These are phyloP conservation scores for Polyommatus iphigenia DNA, from an alignment of 2,888 invertebrate species.

Conservation along the genomic window DNA sequence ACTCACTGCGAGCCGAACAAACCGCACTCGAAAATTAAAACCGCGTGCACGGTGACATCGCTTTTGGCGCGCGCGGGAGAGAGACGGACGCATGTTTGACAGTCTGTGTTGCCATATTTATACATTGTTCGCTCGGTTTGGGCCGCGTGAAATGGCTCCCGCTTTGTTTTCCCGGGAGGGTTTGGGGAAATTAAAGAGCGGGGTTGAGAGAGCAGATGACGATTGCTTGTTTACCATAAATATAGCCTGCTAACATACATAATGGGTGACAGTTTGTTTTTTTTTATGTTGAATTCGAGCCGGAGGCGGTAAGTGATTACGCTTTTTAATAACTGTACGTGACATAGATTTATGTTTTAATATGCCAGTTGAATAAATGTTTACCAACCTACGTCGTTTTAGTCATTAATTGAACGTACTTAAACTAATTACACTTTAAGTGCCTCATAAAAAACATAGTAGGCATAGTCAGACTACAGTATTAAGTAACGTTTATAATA, in stretches of 20 bases:
- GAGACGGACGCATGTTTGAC: constrained; percentile 58
- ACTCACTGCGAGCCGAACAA: constrained; percentile 63
- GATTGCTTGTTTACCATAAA: constrained; percentile 69
- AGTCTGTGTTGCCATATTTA: constrained; percentile 59
- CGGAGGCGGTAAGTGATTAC: constrained; percentile 24
- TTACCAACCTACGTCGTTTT: not conserved
- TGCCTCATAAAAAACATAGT: not conserved
- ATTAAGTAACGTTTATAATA: too few relatives aligned
- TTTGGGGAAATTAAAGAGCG: constrained; percentile 74
- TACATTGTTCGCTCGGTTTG: constrained; percentile 75
- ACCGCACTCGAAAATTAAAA: constrained; percentile 77
- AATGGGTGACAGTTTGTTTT: constrained; percentile 42
- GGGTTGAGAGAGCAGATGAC: constrained; percentile 66
- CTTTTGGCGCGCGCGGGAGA: constrained; percentile 62
- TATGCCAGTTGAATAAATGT: not conserved
- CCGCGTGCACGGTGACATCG: constrained; percentile 62
- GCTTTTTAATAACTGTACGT: constrained; percentile 20
- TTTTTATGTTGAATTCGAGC: constrained; percentile 37
- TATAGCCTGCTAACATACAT: constrained; percentile 47
- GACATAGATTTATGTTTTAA: constrained; percentile 15
- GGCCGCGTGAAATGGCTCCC: constrained; percentile 74
- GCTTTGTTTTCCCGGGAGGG: constrained; percentile 70
- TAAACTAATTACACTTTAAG: not conserved
- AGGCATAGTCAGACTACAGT: not conserved
- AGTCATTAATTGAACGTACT: not conserved